Evolutionary conservation across 2,113 vertebrate genomes (phyloP), one percentile per base, ranked within the genome.

Genomic region (Ctenodactylus gundi): DNA sequence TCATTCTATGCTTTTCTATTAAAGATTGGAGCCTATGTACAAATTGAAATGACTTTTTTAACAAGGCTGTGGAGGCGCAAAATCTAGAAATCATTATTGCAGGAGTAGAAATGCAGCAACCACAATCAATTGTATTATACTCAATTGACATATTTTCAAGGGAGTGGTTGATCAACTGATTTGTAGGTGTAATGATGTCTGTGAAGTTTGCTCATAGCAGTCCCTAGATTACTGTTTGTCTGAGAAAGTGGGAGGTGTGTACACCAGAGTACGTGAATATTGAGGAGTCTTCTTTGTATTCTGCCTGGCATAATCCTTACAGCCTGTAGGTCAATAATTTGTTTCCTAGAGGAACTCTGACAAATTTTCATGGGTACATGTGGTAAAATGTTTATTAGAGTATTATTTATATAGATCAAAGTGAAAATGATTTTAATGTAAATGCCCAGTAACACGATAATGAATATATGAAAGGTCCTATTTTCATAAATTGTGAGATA

Each of bases 101-200:
- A 53, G 6, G 44, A 9, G 34, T 75, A 92, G 31, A 87, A 87
- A 87, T 87, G 0, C 36, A 90, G 39, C 23, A 17, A 80, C 21
- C 29, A 58, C 2, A 62, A 27, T 78, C 62, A 94, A 36, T 78
- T 78, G 51, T 51, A 83, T 8, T 39, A 51, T 44, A 70, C 21
- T 87, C 29, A 94, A 18, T 7, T 93, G 27, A 90, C 44, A 88
- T 39, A 88, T 93, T 94, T 96, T 94, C 46, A 93, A 84, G 90
- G 80, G 21, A 87, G 31, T 10, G 36, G 15, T 73, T 90, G 25
- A 49, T 77, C 58, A 93, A 44, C 29, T 80, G 36, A 93, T 90
- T 62, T 75, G 27, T 44, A 14, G 20, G 49, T 13, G 73, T 55
- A 36, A 46, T 39, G 53, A 82, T 7, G 77, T 72, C 46, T 93